Base-by-base conservation (phyloP, 2,888 invertebrate genomes). In the Hedya salicella region DNA sequence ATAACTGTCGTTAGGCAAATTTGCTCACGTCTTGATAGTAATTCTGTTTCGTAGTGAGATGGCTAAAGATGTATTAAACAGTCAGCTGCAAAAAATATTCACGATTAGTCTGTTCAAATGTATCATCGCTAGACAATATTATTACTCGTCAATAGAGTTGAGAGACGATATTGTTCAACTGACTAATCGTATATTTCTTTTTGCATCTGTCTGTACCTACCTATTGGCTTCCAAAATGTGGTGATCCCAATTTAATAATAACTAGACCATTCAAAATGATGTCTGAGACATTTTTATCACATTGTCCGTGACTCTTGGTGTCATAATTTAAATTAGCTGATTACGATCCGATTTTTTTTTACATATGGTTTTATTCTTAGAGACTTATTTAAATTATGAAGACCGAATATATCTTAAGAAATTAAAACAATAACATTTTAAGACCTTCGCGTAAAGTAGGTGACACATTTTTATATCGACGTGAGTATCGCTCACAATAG, bases 381-480 rank as follows among this genome's bases (percentile, higher is more conserved):
- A 25, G 52, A 61, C 19, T 19, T 57, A 50, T 56, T 49, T 54
- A 48, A 17, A 60, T 49, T 60, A 16, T 19, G 14, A 54, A 52
- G 57, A 39, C 75, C 75, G 73, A 81, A 79, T 80, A n/a, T 81
- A 79, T 79, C 74, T 70, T 79, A 80, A 77, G 79, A 80, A 78
- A 80, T 77, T 65, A 78, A 77, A 78, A 80, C 76, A 74, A 69
- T 75, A 76, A 76, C 82, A 83, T 87, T 81, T 80, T 74, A 76
- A 80, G 87, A 89, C 91, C 91, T 90, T 91, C 88, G 80, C 77
- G 75, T 85, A 84, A 91, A 87, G 88, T 91, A 81, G 91, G 91
- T 91, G 88, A 88, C 90, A 82, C 74, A 73, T 76, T 74, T 72
- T 81, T 75, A 78, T 79, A 62, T 62, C 63, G 52, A 53, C 46